Evolutionary conservation across 2,113 vertebrate species (phyloP).

Genomic region (Sterrhoptilus dennistouni): DNA sequence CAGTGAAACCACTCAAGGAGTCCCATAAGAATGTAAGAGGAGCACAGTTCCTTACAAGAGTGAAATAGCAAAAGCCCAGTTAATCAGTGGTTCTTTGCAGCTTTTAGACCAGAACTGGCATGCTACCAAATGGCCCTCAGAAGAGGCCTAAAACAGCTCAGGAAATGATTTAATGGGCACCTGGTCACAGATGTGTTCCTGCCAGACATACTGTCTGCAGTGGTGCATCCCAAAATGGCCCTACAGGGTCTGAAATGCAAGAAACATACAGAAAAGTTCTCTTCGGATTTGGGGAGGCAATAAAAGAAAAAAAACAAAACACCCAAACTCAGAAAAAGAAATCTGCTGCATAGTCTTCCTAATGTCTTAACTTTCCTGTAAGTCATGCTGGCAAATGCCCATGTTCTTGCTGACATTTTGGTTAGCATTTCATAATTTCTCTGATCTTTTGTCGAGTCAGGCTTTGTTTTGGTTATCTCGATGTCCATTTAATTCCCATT

Average conservation of each 20-base stretch:
- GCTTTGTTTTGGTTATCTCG: not conserved
- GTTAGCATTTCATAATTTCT: not conserved
- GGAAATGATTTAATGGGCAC: conserved; percentile 69
- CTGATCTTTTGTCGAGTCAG: not conserved
- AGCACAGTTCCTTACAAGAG: not conserved
- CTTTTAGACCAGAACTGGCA: conserved; percentile 51
- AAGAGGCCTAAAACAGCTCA: conserved; percentile 64
- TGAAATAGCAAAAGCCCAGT: conserved; percentile 36
- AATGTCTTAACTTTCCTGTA: not conserved
- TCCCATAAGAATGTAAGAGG: conserved; percentile 18
- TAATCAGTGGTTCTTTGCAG: conserved; percentile 58
- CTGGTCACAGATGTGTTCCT: conserved; percentile 63
- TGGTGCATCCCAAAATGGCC: conserved; percentile 52
- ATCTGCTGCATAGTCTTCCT: not conserved
- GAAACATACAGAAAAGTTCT: not conserved
- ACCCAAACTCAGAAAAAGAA: not conserved
- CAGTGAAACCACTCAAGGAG: conserved; percentile 11
- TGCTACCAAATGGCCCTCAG: conserved; percentile 55
- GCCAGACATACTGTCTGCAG: conserved; percentile 53
- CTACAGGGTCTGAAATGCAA: conserved; percentile 31
- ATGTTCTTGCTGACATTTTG: not conserved
- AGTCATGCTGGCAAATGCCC: not conserved
- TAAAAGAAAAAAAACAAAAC: conserved; percentile 6
- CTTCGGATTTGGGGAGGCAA: not conserved
- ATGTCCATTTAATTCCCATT: not conserved